Conservation (phyloP, 2,888 invertebrate genomes). For the Mythimna vitellina region DNA sequence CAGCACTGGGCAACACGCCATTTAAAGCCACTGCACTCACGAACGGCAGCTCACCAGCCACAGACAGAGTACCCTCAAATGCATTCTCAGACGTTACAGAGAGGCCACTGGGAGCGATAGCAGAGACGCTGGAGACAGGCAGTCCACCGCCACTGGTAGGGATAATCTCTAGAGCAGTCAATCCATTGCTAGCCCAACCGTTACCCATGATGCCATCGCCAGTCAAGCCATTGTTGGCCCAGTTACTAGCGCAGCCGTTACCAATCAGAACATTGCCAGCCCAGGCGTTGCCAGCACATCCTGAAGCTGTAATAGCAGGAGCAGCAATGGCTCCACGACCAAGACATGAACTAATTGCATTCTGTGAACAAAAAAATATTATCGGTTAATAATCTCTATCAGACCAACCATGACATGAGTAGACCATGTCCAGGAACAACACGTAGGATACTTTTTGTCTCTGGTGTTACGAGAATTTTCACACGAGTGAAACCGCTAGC, state of each 20-base stretch:
- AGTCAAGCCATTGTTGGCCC: background rate
- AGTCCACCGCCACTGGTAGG: slow-evolving; percentile 57
- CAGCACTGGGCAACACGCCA: slow-evolving; percentile 38
- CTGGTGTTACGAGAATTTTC: too few relatives aligned
- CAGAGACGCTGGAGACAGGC: slow-evolving; percentile 48
- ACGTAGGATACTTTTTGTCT: too few relatives aligned
- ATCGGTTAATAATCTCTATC: too few relatives aligned
- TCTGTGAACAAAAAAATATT: too few relatives aligned
- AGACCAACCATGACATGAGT: too few relatives aligned
- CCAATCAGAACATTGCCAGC: background rate
- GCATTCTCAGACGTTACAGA: slow-evolving; percentile 49
- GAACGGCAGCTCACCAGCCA: slow-evolving; percentile 56
- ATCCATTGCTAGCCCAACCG: slow-evolving; percentile 10
- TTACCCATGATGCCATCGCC: slow-evolving; percentile 10
- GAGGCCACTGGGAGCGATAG: too few relatives aligned
- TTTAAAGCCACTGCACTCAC: slow-evolving; percentile 38
- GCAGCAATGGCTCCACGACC: slow-evolving; percentile 2
- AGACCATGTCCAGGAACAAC: too few relatives aligned
- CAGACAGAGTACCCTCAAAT: slow-evolving; percentile 43
- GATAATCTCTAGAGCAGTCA: slow-evolving; percentile 49
- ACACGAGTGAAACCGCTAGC: too few relatives aligned
- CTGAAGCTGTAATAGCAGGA: slow-evolving; percentile 1
- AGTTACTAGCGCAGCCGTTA: background rate
- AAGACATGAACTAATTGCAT: slow-evolving; percentile 3
- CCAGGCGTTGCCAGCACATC: slow-evolving; percentile 15